Evolutionary conservation across 2,888 invertebrate species (phyloP).

Genomic region (Notodromas monacha): DNA sequence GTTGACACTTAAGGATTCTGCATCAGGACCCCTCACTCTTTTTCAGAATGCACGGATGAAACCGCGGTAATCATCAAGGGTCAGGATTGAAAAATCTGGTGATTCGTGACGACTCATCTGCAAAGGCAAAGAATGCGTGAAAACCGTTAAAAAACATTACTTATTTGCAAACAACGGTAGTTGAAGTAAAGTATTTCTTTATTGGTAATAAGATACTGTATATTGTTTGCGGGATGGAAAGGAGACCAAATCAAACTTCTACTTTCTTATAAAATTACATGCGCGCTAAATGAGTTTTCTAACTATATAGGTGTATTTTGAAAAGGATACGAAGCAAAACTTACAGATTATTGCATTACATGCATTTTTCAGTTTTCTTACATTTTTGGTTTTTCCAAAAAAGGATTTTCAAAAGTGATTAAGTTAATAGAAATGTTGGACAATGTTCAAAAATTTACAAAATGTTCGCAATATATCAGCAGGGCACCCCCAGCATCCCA

Average conservation of each 20-base stretch:
- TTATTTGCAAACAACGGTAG: conserved; percentile 4
- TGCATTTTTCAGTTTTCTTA: conserved; percentile 4
- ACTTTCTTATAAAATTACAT: too few species aligned
- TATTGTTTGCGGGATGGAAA: conserved; percentile 4
- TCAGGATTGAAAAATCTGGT: conserved; percentile 2
- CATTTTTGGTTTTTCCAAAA: conserved; percentile 1
- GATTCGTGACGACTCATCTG: conserved; percentile 4
- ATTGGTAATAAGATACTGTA: conserved; percentile 2
- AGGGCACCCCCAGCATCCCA: conserved; percentile 2
- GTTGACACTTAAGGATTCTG: conserved; percentile 1
- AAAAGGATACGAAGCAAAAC: too few species aligned
- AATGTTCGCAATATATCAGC: conserved; percentile 2
- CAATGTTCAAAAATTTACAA: conserved; percentile 4
- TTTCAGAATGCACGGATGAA: conserved; percentile 4
- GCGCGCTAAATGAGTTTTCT: too few species aligned
- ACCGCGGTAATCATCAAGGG: conserved; percentile 4
- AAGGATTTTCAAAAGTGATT: conserved; percentile 2
- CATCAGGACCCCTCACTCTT: conserved; percentile 2
- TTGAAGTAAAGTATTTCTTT: conserved; percentile 4
- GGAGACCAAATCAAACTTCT: conserved; percentile 4
- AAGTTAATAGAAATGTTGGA: conserved; percentile 4
- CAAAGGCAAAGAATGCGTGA: conserved; percentile 4
- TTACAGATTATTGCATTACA: conserved; percentile 2
- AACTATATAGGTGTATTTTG: too few species aligned
- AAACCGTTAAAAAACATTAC: conserved; percentile 4